These are phyloP conservation scores for Hydrolagus affinis DNA, from an alignment of 2,113 vertebrate species.

Conservation along the genomic window DNA sequence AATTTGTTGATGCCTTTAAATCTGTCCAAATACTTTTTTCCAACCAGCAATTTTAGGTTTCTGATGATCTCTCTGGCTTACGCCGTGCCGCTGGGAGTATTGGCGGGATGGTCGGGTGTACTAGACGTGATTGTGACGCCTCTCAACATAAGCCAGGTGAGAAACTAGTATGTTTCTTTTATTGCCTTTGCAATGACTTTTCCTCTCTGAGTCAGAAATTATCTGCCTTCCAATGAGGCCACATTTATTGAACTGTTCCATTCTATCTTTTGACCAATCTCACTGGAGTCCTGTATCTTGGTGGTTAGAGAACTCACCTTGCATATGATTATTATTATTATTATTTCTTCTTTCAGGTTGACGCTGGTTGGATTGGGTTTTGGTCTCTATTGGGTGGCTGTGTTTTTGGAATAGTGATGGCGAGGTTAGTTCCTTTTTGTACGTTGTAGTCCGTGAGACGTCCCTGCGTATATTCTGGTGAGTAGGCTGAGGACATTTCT, in stretches of 20 bases:
- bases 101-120: slow-evolving; percentile 90
- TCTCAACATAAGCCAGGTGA: slow-evolving; percentile 83
- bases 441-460: not conserved
- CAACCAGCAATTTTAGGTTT: slow-evolving; percentile 79
- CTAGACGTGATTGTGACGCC: slow-evolving; percentile 90
- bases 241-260: not conserved
- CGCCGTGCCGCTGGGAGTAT: slow-evolving; percentile 83
- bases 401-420: slow-evolving; percentile 86
- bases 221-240: not conserved
- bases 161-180: slow-evolving; percentile 33
- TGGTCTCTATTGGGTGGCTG: slow-evolving; percentile 91
- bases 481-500: not conserved
- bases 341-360: slow-evolving; percentile 58
- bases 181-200: not conserved
- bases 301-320: too few relatives aligned
- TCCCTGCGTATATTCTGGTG: not conserved
- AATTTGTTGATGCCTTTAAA: too few relatives aligned
- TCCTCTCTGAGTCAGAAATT: not conserved
- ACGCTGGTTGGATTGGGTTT: slow-evolving; percentile 97
- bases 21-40: slow-evolving; percentile 30
- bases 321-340: too few relatives aligned
- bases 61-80: slow-evolving; percentile 93
- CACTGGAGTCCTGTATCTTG: not conserved
- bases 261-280: not conserved
- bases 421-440: slow-evolving; percentile 62